These are phyloP conservation scores for Wasmannia auropunctata DNA, from an alignment of 1,140 invertebrate genomes.

Conservation along the genomic window DNA sequence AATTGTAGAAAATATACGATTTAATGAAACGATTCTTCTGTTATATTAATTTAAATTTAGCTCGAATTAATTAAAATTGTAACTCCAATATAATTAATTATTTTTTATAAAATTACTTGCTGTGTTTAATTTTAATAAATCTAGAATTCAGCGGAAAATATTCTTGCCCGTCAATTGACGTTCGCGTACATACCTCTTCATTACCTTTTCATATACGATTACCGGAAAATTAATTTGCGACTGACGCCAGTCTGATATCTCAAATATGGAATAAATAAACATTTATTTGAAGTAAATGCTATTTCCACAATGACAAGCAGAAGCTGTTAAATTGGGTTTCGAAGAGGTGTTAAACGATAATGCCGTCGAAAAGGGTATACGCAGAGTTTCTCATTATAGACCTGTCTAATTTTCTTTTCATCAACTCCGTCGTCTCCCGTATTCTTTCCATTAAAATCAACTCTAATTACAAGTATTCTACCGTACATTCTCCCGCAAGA, in stretches of 20 bases:
- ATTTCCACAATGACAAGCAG: not conserved
- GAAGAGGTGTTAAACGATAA: conserved; percentile 22
- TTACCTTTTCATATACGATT: not conserved
- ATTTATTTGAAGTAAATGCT: conserved; percentile 8
- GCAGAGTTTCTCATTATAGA: conserved; percentile 24
- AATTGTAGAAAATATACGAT: not conserved
- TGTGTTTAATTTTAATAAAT: conserved; percentile 13
- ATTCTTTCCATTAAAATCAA: conserved; percentile 44
- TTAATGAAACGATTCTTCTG: not conserved
- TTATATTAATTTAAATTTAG: not conserved
- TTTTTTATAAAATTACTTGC: not conserved
- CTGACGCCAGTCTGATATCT: not conserved
- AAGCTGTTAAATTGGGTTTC: conserved; percentile 14
- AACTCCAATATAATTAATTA: conserved; percentile 23
- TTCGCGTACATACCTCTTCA: not conserved
- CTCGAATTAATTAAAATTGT: not conserved
- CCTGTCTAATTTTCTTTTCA: conserved; percentile 41
- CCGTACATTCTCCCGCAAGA: not conserved
- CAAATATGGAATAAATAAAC: conserved; percentile 8
- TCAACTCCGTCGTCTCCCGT: conserved; percentile 4
- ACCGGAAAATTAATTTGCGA: conserved; percentile 21
- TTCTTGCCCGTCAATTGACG: not conserved
- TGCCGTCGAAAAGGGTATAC: not conserved
- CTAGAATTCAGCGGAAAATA: not conserved
- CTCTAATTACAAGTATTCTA: conserved; percentile 42